Percentiles rank a stretch among this genome's conserved stretches.
Conservation (phyloP, 2,888 invertebrate species). For the Nephrotoma flavescens region DNA sequence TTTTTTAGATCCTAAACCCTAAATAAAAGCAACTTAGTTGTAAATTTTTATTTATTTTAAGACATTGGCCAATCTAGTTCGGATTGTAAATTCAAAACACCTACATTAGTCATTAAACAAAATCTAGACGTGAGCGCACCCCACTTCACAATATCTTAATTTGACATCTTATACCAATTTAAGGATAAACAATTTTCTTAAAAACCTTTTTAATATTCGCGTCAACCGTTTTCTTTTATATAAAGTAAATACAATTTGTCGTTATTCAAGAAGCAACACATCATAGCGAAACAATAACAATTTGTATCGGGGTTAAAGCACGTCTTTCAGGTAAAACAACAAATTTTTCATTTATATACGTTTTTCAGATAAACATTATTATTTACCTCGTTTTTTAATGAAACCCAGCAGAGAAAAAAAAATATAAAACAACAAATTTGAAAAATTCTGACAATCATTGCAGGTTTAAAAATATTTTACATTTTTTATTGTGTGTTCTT, state of each 20-base stretch:
- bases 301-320: background rate
- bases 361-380: background rate
- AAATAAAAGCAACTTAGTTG: too few relatives aligned
- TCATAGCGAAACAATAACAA: background rate
- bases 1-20: too few relatives aligned
- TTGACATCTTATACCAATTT: background rate
- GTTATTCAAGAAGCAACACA: background rate
- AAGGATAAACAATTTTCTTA: background rate
- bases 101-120: background rate
- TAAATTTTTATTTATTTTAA: too few relatives aligned
- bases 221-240: background rate
- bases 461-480: background rate
- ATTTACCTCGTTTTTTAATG: background rate
- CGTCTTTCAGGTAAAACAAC: background rate
- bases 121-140: background rate
- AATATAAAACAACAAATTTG: background rate
- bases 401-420: background rate
- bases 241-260: background rate
- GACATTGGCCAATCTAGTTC: too few relatives aligned
- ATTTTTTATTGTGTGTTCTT: background rate
- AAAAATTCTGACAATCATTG: background rate
- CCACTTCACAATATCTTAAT: background rate
- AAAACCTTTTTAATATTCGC: background rate
- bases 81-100: background rate
- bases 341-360: background rate